A percentile compares a stretch with the other conserved stretches of the same genome.
Conservation (phyloP, 2,113 vertebrate genomes). For the Paralichthys olivaceus region DNA sequence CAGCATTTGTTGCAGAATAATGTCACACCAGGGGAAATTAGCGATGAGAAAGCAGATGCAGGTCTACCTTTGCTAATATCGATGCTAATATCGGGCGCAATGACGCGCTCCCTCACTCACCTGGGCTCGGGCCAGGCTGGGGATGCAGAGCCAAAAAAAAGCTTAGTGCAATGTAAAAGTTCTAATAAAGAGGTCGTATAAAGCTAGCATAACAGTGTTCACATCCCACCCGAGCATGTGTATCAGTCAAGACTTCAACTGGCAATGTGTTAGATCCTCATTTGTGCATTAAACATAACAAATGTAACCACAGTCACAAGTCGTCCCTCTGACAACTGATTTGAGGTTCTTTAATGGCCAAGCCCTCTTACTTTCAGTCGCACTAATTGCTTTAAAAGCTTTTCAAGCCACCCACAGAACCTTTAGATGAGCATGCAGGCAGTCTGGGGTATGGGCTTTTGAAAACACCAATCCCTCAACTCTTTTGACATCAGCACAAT, state of each 20-base stretch:
- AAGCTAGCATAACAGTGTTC: neutral
- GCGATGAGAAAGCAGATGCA: conserved; percentile 20
- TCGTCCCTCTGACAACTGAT: neutral
- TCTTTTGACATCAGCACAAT: conserved; percentile 19
- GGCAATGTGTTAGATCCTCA: neutral
- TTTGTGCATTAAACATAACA: neutral
- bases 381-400: conserved; percentile 34
- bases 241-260: neutral
- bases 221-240: neutral
- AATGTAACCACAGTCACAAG: neutral
- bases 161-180: neutral
- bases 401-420: neutral
- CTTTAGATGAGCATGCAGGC: conserved; percentile 1
- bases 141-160: neutral
- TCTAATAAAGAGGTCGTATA: neutral
- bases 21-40: conserved; percentile 24
- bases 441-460: neutral
- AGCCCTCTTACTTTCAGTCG: neutral
- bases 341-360: conserved; percentile 26
- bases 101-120: conserved; percentile 2
- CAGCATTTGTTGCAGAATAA: conserved; percentile 38
- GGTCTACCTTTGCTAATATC: conserved; percentile 36
- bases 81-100: conserved; percentile 52
- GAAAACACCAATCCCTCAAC: neutral
- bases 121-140: conserved; percentile 19